phyloP scores from a whole-genome alignment of 2,888 invertebrate species.

The Mystacides longicornis region DNA sequence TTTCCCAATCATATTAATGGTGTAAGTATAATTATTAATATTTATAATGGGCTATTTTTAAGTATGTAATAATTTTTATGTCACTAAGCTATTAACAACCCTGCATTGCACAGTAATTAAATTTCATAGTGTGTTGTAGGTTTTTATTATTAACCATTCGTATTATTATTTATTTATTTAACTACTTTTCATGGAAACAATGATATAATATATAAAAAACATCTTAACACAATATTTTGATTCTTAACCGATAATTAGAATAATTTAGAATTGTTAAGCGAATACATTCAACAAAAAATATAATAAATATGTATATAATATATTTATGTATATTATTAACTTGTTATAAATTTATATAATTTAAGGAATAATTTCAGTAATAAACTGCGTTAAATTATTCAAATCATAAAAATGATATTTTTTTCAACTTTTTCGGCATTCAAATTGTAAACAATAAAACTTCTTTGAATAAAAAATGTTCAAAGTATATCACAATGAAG shows the following conservation, averaged over 20 bases:
- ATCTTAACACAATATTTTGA: constrained; percentile 4
- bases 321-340: not conserved
- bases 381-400: not conserved
- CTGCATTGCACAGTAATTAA: not conserved
- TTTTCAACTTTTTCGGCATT: too few species aligned
- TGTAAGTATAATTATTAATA: too few species aligned
- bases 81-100: too few species aligned
- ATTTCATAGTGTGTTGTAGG: not conserved
- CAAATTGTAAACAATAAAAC: too few species aligned
- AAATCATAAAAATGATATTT: too few species aligned
- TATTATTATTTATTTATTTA: not conserved
- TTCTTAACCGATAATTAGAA: constrained; percentile 13
- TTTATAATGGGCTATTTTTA: too few species aligned
- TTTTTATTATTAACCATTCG: not conserved
- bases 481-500: too few species aligned
- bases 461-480: too few species aligned
- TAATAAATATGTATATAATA: not conserved
- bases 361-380: not conserved
- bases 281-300: constrained; percentile 6
- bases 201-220: constrained; percentile 8
- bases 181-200: constrained; percentile 6
- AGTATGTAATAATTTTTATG: too few species aligned
- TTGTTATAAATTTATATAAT: constrained; percentile 3
- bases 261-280: constrained; percentile 16
- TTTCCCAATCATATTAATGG: too few species aligned